These are phyloP conservation scores for Saturnia pavonia DNA, from an alignment of 2,888 invertebrate genomes.

Conservation along the genomic window DNA sequence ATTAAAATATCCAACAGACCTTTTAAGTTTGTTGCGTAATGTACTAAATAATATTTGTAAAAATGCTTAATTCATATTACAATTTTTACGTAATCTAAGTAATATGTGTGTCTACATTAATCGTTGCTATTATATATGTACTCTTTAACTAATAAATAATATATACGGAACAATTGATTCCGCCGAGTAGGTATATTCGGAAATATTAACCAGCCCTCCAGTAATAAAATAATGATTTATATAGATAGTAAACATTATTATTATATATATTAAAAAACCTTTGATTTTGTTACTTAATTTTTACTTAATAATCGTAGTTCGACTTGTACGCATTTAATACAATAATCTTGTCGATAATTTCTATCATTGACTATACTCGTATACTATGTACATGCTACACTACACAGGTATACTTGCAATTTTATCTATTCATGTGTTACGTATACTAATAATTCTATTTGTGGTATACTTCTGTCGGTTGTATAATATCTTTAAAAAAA, in stretches of 20 bases:
- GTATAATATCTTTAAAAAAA: neutral
- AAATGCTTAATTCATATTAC: neutral
- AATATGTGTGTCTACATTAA: neutral
- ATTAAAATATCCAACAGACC: neutral
- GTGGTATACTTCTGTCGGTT: neutral
- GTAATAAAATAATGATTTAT: neutral
- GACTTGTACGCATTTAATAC: neutral
- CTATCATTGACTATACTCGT: neutral
- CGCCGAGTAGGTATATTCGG: neutral
- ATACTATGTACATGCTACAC: no score
- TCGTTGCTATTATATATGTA: neutral
- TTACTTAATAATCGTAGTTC: neutral
- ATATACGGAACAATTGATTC: neutral
- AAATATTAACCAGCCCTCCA: conserved; percentile 6
- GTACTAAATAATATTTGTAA: neutral
- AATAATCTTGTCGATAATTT: neutral
- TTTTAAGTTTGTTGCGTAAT: neutral
- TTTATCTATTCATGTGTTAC: no score
- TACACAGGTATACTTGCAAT: no score
- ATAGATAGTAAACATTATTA: neutral
- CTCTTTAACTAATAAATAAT: neutral
- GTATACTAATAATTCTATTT: neutral
- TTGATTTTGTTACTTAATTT: neutral
- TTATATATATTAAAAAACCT: neutral
- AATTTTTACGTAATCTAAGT: neutral